Base-by-base conservation (phyloP, 2,797 vertebrate genomes). In the Phylloscopus collybita region DNA sequence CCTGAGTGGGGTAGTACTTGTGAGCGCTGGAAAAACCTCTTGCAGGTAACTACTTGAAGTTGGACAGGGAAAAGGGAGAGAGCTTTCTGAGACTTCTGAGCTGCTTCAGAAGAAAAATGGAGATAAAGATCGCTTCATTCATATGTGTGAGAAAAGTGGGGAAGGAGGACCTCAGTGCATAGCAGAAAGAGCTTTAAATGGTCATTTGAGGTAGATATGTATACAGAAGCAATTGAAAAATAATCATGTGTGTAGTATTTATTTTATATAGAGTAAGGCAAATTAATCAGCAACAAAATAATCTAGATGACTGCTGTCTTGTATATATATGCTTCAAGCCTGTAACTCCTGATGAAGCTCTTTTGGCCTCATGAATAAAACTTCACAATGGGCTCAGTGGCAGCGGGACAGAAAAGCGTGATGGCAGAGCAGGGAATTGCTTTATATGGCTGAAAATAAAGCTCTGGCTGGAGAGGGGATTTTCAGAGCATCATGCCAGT, bases 231-330 rank as follows among this genome's bases (percentile, higher is more conserved):
- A 72, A 65, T 7, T 47, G 26, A 16, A 62, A 71, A 82, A 29
- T 30, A 16, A 7, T 32, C 4, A 8, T 0, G 0, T 10, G 4
- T 27, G 21, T 73, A 82, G n/a, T 80, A 73, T 71, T 86, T 76
- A 64, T 71, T 93, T 92, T 86, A 44, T 44, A 7, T 50, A 54
- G 16, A 27, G 12, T 64, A 69, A 86, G 13, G 62, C 66, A 69
- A 75, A 88, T 90, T 81, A 92, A 81, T 94, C 73, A 69, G 34
- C 78, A 88, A 59, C 50, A 75, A 85, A 94, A 88, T 69, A 79
- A 86, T 66, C 42, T 61, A 72, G 32, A 69, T 59, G 62, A 47
- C 19, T 90, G 29, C 29, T 32, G 10, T 59, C 76, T 90, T 88
- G 70, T 93, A 49, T 84, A 57, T 34, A 26, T 27, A 12, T 14